Conservation (phyloP, 2,888 invertebrate species). For the Ormyrus pomaceus region DNA sequence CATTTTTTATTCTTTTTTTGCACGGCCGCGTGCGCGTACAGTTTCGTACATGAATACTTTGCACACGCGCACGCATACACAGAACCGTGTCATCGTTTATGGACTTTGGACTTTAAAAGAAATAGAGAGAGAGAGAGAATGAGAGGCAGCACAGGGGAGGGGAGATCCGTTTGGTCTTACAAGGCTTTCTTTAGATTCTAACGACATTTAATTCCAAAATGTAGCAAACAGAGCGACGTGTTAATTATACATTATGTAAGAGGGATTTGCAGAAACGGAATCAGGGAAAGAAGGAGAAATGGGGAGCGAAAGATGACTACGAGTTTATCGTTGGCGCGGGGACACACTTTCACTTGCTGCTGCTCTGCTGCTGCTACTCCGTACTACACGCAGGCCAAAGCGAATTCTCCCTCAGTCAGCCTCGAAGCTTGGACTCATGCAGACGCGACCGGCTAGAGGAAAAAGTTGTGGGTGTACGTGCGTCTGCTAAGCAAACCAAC, state of each 20-base stretch:
- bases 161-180: too few species aligned
- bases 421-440: conserved; percentile 34
- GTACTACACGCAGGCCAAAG: conserved; percentile 9
- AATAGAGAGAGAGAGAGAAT: conserved; percentile 2
- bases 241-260: background rate
- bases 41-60: too few species aligned
- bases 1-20: too few species aligned
- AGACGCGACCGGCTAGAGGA: conserved; percentile 2
- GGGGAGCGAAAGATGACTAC: conserved; percentile 32
- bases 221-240: background rate
- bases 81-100: too few species aligned
- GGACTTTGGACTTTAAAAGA: background rate
- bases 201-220: background rate
- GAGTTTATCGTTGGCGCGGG: conserved; percentile 9
- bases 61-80: too few species aligned
- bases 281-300: background rate
- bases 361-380: conserved; percentile 7
- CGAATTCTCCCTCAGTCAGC: conserved; percentile 45
- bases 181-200: too few species aligned
- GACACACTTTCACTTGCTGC: conserved; percentile 42
- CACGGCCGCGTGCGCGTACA: too few species aligned
- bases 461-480: conserved; percentile 8
- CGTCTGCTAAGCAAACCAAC: background rate
- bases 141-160: background rate
- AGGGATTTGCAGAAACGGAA: background rate